Evolutionary conservation across 2,797 vertebrate species (phyloP).

Genomic region (Macrochelys suwanniensis): DNA sequence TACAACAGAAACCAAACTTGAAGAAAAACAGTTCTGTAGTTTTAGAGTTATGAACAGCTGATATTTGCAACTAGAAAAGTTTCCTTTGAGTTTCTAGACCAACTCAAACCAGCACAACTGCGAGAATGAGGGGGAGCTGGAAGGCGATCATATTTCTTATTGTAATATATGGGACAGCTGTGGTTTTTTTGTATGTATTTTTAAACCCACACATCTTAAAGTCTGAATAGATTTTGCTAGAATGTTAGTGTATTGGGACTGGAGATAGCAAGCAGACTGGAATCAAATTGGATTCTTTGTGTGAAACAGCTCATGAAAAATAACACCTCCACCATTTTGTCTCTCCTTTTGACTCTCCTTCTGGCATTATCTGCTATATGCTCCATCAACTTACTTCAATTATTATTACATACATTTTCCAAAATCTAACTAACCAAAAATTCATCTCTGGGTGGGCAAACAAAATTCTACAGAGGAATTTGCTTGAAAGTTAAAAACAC

Average conservation of each 20-base stretch:
- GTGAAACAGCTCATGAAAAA: not conserved
- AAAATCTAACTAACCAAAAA: not conserved
- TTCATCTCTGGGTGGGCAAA: not conserved
- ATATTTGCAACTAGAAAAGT: not conserved
- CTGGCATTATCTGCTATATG: not conserved
- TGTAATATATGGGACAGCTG: not conserved
- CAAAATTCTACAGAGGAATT: not conserved
- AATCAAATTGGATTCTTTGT: not conserved
- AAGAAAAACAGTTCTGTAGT: not conserved
- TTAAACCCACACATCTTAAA: not conserved
- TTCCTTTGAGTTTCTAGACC: not conserved
- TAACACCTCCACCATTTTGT: not conserved
- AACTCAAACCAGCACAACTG: not conserved
- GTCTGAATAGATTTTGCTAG: not conserved
- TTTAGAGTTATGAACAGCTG: not conserved
- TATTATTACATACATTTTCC: not conserved
- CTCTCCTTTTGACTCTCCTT: not conserved
- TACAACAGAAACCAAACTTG: not conserved
- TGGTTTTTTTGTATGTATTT: not conserved
- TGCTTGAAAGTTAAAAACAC: not conserved
- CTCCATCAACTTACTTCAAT: not conserved
- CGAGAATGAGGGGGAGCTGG: not conserved
- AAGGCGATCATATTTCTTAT: not conserved
- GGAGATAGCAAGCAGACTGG: not conserved
- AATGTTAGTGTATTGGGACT: not conserved